Evolutionary conservation across 2,113 vertebrate genomes (phyloP), one percentile per base, ranked within the genome.

Genomic region (Dasypus novemcinctus): DNA sequence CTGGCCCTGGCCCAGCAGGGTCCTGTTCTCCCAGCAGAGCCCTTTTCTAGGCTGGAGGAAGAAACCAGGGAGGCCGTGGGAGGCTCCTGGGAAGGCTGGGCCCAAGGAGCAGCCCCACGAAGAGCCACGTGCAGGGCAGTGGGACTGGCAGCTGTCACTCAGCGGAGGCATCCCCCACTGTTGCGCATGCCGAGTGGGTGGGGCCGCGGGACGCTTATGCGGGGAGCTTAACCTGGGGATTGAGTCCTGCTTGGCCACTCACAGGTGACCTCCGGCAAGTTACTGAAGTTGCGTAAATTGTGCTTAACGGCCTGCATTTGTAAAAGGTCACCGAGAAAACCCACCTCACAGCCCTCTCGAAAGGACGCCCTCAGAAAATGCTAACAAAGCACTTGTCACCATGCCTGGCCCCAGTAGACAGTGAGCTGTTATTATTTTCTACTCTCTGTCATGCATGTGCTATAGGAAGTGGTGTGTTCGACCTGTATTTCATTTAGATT

Each of bases 171-270:
- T n/a, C 13, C 7, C 17, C 54, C 0, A 2, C 18, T 20, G 20
- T 1, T 0, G 52, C 80, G 17, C 2, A 0, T 0, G 4, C 31
- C 54, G 54, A 11, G 20, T 23, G 21, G 57, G 5, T 21, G 7
- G 20, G 57, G 21, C 14, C 4, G 54, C 57, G 5, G 57, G 57
- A 21, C 21, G 21, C 18, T 59, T 23, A 54, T 11, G 8, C 8
- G 8, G 8, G 52, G 52, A 54, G 14, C 38, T 5, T 3, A 52
- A 33, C 20, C 41, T 4, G 5, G 13, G 12, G 41, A 7, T 38
- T 4, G 43, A 36, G 54, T 10, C 74, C 54, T 23, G 1, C 38
- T 49, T 41, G 61, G 72, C 43, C 74, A 13, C 9, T 5, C 43
- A 5, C 46, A 2, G 13, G 82, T 57, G 81, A 91, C 82, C 57